Conservation (phyloP, 2,113 vertebrate species). For the Tachysurus vachellii region DNA sequence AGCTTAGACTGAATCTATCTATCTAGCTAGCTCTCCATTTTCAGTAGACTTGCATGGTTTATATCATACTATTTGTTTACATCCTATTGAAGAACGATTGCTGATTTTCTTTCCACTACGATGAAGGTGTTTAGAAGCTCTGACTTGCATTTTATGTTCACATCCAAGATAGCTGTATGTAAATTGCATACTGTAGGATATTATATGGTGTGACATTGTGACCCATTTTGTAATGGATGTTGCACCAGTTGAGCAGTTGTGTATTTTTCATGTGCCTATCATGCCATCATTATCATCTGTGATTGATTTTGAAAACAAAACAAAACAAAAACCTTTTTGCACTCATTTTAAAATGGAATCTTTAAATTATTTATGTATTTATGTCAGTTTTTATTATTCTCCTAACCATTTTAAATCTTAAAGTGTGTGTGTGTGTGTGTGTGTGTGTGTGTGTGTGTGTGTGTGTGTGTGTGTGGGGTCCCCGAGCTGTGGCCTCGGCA, state of each 20-base stretch:
- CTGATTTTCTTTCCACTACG: neutral
- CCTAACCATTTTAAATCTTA: slow-evolving; percentile 41
- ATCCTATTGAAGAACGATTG: too few species aligned
- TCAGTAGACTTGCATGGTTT: slow-evolving; percentile 29
- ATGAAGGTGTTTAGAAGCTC: neutral
- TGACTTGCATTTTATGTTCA: neutral
- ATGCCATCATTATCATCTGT: slow-evolving; percentile 18
- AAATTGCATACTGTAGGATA: neutral
- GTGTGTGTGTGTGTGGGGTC: slow-evolving; percentile 58
- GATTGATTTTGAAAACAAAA: slow-evolving; percentile 23
- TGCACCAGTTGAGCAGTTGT: neutral
- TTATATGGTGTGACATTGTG: neutral
- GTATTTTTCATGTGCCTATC: slow-evolving; percentile 18
- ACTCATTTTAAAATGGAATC: slow-evolving; percentile 34
- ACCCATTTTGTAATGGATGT: slow-evolving; percentile 12
- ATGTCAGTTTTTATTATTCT: slow-evolving; percentile 7
- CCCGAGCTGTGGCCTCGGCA: slow-evolving; percentile 53
- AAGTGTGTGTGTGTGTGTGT: slow-evolving; percentile 56
- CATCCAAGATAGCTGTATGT: neutral
- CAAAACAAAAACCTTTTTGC: slow-evolving; percentile 29
- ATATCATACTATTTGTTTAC: slow-evolving; percentile 26
- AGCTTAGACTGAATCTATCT: neutral
- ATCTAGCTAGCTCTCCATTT: neutral
- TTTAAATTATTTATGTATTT: slow-evolving; percentile 48
- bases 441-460: slow-evolving; percentile 52